A percentile compares a stretch with the other conserved stretches of the same genome.
These are phyloP conservation scores for Coracias cyanogaster DNA, from an alignment of 2,797 vertebrate species.

Conservation along the genomic window DNA sequence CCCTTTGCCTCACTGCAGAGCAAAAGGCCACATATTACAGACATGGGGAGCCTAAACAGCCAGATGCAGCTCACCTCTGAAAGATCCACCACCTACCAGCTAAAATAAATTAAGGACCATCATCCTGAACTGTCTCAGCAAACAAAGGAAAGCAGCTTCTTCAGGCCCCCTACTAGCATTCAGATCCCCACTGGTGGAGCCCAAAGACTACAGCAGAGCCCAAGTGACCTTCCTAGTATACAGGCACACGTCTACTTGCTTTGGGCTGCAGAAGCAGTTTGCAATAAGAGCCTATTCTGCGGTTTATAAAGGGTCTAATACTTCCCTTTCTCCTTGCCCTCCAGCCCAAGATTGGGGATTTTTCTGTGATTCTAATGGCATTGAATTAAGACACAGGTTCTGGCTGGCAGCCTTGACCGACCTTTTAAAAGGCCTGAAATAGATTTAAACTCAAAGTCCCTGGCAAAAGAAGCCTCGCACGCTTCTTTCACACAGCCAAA, in stretches of 20 bases:
- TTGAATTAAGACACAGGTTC: conserved; percentile 55
- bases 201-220: neutral
- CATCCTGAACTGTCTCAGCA: neutral
- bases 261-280: neutral
- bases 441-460: conserved; percentile 52
- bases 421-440: conserved; percentile 60
- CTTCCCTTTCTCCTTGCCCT: neutral
- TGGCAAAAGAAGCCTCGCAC: conserved; percentile 48
- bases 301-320: neutral
- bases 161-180: neutral
- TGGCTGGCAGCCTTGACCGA: conserved; percentile 57
- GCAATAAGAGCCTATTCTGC: neutral
- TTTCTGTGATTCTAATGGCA: conserved; percentile 30
- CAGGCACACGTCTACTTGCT: neutral
- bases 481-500: neutral
- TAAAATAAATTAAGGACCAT: neutral
- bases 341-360: neutral
- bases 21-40: neutral
- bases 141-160: neutral
- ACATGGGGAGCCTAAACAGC: neutral
- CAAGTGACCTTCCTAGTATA: neutral
- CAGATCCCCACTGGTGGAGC: neutral
- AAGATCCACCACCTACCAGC: fast-evolving
- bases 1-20: neutral
- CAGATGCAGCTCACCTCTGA: neutral